These are phyloP conservation scores for Nasonovia ribisnigri DNA, from an alignment of 2,888 invertebrate species.

Conservation along the genomic window DNA sequence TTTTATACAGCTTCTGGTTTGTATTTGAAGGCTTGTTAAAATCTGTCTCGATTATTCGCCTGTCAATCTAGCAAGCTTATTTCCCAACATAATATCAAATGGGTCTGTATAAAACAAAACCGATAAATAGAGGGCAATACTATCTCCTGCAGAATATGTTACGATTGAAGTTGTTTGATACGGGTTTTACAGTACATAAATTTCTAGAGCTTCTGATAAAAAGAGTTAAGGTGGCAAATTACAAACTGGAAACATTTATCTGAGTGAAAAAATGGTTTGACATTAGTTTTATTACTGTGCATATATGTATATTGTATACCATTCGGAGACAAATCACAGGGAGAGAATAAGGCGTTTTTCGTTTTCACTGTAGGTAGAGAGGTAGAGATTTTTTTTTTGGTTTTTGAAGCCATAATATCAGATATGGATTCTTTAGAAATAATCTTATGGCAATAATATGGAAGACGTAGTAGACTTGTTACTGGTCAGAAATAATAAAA, in stretches of 20 bases:
- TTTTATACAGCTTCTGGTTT: neutral
- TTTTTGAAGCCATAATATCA: neutral
- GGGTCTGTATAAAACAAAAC: neutral
- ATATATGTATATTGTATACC: neutral
- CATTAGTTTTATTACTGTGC: slow-evolving; percentile 49
- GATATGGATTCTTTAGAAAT: neutral
- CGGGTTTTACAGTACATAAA: slow-evolving; percentile 45
- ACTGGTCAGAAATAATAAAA: neutral
- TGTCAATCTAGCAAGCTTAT: neutral
- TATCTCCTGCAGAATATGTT: neutral
- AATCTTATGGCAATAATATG: neutral
- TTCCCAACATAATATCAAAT: neutral
- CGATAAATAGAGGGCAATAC: neutral
- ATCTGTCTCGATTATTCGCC: neutral
- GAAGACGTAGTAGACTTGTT: no score
- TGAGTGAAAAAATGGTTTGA: slow-evolving; percentile 43
- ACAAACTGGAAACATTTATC: slow-evolving; percentile 48
- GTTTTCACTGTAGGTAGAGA: no score
- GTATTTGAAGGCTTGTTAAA: neutral
- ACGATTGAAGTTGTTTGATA: slow-evolving; percentile 13
- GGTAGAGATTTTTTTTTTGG: neutral
- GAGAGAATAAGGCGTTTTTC: neutral
- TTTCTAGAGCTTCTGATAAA: slow-evolving; percentile 41
- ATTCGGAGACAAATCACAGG: neutral
- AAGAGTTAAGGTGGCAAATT: slow-evolving; percentile 49